Conservation (phyloP, 2,888 invertebrate species). For the Troides aeacus region DNA sequence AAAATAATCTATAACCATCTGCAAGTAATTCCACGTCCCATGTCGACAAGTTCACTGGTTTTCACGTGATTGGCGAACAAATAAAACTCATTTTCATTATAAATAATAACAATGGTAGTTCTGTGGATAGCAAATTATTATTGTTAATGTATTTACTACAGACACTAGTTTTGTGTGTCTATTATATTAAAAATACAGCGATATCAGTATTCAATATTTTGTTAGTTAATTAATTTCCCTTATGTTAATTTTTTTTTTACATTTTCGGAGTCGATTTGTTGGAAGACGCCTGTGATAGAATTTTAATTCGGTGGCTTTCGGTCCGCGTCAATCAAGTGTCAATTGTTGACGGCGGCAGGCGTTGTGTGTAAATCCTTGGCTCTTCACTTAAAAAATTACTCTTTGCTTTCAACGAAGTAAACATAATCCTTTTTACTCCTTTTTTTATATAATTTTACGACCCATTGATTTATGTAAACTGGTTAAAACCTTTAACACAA, state of each 20-base stretch:
- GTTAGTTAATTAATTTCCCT: neutral
- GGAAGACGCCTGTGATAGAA: slow-evolving; percentile 18
- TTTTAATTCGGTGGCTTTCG: slow-evolving; percentile 20
- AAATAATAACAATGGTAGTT: no score
- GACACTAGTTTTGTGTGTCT: no score
- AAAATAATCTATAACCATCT: no score
- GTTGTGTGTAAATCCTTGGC: slow-evolving; percentile 8
- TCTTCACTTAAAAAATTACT: slow-evolving; percentile 7
- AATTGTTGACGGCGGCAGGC: slow-evolving; percentile 16
- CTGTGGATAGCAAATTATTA: no score
- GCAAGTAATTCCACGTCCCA: no score
- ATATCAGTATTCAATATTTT: no score
- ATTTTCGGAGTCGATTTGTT: slow-evolving; percentile 4
- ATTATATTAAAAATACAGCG: no score
- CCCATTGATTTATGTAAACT: neutral
- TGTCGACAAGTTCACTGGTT: no score
- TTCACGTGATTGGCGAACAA: no score
- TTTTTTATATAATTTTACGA: neutral
- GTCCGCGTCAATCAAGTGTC: slow-evolving; percentile 22
- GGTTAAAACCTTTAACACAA: no score
- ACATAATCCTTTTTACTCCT: neutral
- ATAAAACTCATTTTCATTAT: no score
- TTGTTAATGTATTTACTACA: no score
- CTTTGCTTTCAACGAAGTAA: neutral
- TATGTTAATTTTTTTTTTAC: slow-evolving; percentile 11